These are phyloP conservation scores for Ylistrum balloti DNA, from an alignment of 1,140 invertebrate genomes.

Conservation along the genomic window DNA sequence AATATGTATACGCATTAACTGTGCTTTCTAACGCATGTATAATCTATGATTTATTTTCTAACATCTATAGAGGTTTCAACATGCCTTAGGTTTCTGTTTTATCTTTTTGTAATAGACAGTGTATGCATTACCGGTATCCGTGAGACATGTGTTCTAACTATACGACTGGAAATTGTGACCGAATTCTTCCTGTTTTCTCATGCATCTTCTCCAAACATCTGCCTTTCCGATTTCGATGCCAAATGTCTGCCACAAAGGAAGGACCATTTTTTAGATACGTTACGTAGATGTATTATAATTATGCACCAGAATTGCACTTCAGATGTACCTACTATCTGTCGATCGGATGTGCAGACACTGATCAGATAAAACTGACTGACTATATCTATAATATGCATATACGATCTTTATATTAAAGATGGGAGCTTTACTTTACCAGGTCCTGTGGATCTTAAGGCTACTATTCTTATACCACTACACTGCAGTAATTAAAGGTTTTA, in stretches of 20 bases:
- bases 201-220: not conserved
- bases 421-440: no score
- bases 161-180: not conserved
- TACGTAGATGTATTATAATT: not conserved
- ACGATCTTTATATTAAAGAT: no score
- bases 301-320: not conserved
- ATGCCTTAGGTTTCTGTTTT: not conserved
- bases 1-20: no score
- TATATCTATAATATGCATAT: not conserved
- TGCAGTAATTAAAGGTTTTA: no score
- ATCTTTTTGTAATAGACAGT: not conserved
- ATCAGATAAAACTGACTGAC: not conserved
- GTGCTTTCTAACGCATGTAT: not conserved
- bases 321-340: not conserved
- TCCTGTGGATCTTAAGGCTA: no score
- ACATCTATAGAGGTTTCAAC: not conserved
- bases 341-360: not conserved
- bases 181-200: not conserved
- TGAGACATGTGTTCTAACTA: not conserved
- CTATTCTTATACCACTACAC: no score
- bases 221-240: not conserved
- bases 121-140: constrained; percentile 4
- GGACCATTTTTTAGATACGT: not conserved
- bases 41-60: not conserved
- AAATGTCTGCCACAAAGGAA: constrained; percentile 27